Evolutionary conservation across 2,797 vertebrate species (phyloP), one percentile per base, ranked within the genome.

Genomic region (Acipenser transmontanus): DNA sequence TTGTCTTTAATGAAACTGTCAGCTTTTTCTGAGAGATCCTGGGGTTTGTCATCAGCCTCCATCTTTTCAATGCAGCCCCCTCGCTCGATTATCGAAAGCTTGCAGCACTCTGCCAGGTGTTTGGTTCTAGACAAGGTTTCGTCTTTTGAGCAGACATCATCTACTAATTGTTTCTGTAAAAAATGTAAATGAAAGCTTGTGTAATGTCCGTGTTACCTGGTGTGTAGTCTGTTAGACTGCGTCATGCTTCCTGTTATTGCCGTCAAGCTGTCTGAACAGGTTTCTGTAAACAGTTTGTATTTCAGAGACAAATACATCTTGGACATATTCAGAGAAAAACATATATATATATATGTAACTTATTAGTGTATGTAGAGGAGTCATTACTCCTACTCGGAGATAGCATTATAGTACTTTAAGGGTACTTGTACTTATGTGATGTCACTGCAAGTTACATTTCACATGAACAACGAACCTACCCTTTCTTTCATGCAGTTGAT

Each of bases 71-170:
- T 65, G 51, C 70, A 68, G 11, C 0, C 7, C 2, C 14, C 64
- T 8, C 59, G 48, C 6, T 62, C 51, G 12, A 59, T 14, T 1
- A 49, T 17, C 5, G 14, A 14, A 5, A 4, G 7, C 60, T 63
- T 66, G 48, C 70, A 71, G 52, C 70, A 71, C 14, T 61, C 49
- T 11, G 54, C n/a, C 13, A 66, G 52, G 20, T 13, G 60, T 34
- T 61, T 10, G 3, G 52, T 13, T 10, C 34, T 13, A 3, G 60
- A 10, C 34, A 56, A 8, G 10, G 62, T 11, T 8, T 34, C 50
- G 8, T 64, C 20, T 11, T 54, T 12, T 5, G 54, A 49, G 51
- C 70, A 71, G 9, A 59, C 5, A 7, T 63, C 60, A 8, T 66
- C 51, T 17, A 66, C 47, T 5, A 63, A 2, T 7, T 62, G 11